Base-by-base conservation (phyloP, 2,113 vertebrate genomes). In the Strix uralensis region DNA sequence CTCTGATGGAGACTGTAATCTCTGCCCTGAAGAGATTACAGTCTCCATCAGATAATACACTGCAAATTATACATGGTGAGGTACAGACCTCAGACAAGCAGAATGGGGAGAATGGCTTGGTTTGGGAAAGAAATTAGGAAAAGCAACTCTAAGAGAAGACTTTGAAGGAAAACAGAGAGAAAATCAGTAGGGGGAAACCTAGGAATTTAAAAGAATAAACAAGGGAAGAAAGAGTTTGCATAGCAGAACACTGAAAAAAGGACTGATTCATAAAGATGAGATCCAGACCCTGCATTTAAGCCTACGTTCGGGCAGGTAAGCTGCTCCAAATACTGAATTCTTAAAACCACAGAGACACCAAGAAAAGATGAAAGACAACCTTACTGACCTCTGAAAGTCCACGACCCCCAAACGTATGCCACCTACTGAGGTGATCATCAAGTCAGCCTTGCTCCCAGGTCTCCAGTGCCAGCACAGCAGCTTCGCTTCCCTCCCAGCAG, bases 1-100 rank as follows among this genome's bases (percentile, higher is more conserved):
- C 40, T 42, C 40, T 42, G 40, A 14, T 42, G 40, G 40, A 42
- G 40, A 42, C 40, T 42, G 40, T 42, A 42, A 42, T 42, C 40
- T 42, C 40, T 42, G 88, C 72, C 63, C 95, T 94, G 80, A 51
- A 86, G 75, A 94, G 92, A 95, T 94, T 80, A 90, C 49, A 92
- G 75, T 81, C 67, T 86, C 86, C 34, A 42, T 81, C 51, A 90
- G 95, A 94, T 90, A 96, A 86, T 17, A 71, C 42, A 2, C 81
- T 88, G 88, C 81, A 88, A 96, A 92, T 93, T 90, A 86, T n/a
- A 84, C 44, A 13, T 52, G 67, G 77, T 34, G 63, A 94, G 80
- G 69, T n/a, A 83, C 71, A 88, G 86, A 78, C 42, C 90, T 88
- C 75, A 47, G 49, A 38, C 36, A 10, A 47, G 81, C 59, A 80